Percentiles rank a stretch among this genome's conserved stretches.
These are phyloP conservation scores for Melanotaenia maccullochi DNA, from an alignment of 2,797 vertebrate genomes.

Conservation along the genomic window DNA sequence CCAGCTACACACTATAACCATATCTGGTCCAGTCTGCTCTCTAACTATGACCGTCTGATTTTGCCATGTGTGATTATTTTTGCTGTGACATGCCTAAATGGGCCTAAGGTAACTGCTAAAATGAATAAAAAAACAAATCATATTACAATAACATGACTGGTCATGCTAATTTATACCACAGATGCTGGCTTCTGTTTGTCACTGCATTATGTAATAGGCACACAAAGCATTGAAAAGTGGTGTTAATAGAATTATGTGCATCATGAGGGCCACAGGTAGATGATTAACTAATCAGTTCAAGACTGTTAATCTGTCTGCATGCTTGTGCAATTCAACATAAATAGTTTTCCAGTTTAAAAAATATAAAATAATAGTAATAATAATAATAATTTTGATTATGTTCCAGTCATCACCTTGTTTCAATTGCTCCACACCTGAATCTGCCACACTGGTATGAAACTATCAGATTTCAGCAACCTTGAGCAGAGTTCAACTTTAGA, in stretches of 20 bases:
- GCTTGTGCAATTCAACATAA: constrained; percentile 31
- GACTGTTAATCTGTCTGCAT: constrained; percentile 31
- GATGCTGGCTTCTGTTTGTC: constrained; percentile 28
- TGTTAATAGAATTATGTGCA: constrained; percentile 31
- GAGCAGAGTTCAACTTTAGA: constrained; percentile 20
- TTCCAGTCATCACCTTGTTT: constrained; percentile 39
- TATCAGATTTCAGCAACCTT: constrained; percentile 22
- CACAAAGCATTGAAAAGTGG: constrained; percentile 29
- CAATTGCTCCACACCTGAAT: constrained; percentile 13
- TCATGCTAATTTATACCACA: constrained; percentile 44
- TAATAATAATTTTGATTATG: constrained; percentile 25
- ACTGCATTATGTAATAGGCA: constrained; percentile 17
- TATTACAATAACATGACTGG: constrained; percentile 17
- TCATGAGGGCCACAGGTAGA: constrained; percentile 32
- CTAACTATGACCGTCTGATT: constrained; percentile 21
- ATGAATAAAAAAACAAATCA: constrained; percentile 5
- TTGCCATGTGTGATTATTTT: constrained; percentile 34
- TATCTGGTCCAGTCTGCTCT: constrained; percentile 22
- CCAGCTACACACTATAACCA: constrained; percentile 29
- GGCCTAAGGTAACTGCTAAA: constrained; percentile 42
- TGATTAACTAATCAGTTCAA: constrained; percentile 18
- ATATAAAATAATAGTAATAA: not conserved
- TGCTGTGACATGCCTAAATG: constrained; percentile 43
- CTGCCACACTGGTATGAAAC: constrained; percentile 23
- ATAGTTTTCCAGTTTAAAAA: constrained; percentile 51